Percentiles rank a stretch among this genome's conserved stretches.
Conservation (phyloP, 2,797 vertebrate genomes). For the Scleropages formosus region DNA sequence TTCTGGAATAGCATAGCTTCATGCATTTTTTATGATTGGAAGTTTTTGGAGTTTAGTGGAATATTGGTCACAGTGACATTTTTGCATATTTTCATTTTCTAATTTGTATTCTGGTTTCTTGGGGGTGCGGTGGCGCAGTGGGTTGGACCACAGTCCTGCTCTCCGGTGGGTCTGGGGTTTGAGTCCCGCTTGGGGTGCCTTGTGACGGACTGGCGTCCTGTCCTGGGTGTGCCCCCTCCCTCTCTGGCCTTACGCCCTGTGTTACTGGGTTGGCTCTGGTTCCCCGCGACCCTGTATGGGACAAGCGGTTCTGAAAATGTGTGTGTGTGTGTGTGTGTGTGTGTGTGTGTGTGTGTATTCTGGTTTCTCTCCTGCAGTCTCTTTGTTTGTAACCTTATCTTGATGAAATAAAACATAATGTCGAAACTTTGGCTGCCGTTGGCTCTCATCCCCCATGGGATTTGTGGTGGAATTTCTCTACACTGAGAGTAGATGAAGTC, state of each 20-base stretch:
- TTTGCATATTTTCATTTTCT: background rate
- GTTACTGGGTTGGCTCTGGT: too few species aligned
- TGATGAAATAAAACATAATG: constrained; percentile 6
- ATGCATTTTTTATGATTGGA: background rate
- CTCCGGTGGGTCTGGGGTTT: too few species aligned
- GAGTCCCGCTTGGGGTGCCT: too few species aligned
- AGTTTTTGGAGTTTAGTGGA: background rate
- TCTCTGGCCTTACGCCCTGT: too few species aligned
- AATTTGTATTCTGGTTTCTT: too few species aligned
- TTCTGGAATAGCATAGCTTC: background rate
- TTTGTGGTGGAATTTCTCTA: background rate
- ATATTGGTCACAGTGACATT: background rate
- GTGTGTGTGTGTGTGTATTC: background rate
- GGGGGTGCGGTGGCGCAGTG: too few species aligned
- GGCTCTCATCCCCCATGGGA: background rate
- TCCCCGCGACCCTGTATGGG: too few species aligned
- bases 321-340: too few species aligned
- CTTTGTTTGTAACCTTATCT: constrained; percentile 2
- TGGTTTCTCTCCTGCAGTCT: background rate
- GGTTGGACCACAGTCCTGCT: too few species aligned
- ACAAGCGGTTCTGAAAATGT: too few species aligned
- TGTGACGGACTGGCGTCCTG: too few species aligned
- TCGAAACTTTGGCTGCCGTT: background rate
- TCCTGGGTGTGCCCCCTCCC: too few species aligned
- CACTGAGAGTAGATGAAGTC: background rate